phyloP scores from a whole-genome alignment of 2,113 vertebrate genomes.

The Podarcis muralis region DNA sequence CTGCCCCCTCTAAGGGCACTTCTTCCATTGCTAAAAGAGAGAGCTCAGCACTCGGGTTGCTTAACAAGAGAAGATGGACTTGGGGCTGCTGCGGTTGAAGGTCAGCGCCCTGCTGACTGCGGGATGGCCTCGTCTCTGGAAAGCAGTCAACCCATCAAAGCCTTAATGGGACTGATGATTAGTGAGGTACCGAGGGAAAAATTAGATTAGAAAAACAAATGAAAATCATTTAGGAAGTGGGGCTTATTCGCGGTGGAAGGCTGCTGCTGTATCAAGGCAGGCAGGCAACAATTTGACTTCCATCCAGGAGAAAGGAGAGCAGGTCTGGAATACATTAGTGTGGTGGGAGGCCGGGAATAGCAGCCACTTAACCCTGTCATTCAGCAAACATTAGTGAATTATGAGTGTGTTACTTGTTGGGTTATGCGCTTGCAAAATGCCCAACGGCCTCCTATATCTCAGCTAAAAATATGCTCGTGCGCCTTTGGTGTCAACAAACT shows the following conservation, averaged over 20 bases:
- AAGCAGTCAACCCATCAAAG: slow-evolving; percentile 49
- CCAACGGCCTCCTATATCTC: slow-evolving; percentile 32
- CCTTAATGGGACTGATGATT: slow-evolving; percentile 26
- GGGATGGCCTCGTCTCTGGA: slow-evolving; percentile 18
- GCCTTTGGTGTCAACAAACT: slow-evolving; percentile 59
- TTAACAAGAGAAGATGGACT: not conserved
- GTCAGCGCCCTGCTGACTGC: slow-evolving; percentile 30
- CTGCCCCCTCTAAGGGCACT: not conserved
- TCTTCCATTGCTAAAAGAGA: not conserved
- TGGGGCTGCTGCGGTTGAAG: slow-evolving; percentile 1
- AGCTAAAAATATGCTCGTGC: slow-evolving; percentile 28
- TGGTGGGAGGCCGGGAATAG: slow-evolving; percentile 67
- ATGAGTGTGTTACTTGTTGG: slow-evolving; percentile 60
- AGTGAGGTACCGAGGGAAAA: slow-evolving; percentile 59
- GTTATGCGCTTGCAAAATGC: slow-evolving; percentile 46
- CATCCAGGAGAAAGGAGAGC: slow-evolving; percentile 53
- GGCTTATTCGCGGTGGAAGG: slow-evolving; percentile 50
- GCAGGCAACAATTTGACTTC: slow-evolving; percentile 63
- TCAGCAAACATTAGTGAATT: slow-evolving; percentile 73
- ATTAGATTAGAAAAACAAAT: slow-evolving; percentile 70
- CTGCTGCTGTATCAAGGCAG: slow-evolving; percentile 43
- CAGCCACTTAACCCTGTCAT: slow-evolving; percentile 74
- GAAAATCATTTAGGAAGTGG: slow-evolving; percentile 55
- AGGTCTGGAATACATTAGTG: slow-evolving; percentile 70
- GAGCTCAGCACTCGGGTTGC: not conserved